A percentile compares a stretch with the other conserved stretches of the same genome.
Evolutionary conservation across 2,113 vertebrate species (phyloP).

Genomic region (Odontesthes bonariensis): DNA sequence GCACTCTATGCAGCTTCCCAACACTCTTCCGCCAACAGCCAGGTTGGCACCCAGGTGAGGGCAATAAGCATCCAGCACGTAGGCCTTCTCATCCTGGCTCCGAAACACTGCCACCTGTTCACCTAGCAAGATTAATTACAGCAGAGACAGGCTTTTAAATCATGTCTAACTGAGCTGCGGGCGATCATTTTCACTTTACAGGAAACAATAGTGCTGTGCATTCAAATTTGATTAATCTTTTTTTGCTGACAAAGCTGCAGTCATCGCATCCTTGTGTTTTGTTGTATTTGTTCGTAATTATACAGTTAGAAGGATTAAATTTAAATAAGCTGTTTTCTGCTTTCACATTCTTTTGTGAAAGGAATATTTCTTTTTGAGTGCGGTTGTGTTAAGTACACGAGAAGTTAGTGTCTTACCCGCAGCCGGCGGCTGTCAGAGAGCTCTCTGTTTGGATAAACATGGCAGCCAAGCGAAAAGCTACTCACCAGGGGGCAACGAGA

Average conservation of each 20-base stretch:
- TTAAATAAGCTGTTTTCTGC: background rate
- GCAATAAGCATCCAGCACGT: conserved; percentile 84
- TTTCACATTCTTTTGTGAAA: no score
- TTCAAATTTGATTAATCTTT: background rate
- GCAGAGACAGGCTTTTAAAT: background rate
- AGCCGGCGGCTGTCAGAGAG: no score
- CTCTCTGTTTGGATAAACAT: no score
- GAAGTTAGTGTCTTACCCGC: no score
- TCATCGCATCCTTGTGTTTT: no score
- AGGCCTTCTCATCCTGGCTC: conserved; percentile 72
- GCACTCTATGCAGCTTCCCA: conserved; percentile 85
- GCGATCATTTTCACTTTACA: background rate
- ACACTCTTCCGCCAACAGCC: conserved; percentile 80
- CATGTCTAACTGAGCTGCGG: background rate
- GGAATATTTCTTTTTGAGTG: no score
- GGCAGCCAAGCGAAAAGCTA: no score
- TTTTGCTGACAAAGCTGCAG: no score
- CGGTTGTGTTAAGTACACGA: no score
- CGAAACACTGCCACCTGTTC: conserved; percentile 81
- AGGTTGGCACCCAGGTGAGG: conserved; percentile 87
- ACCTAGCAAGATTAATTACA: conserved; percentile 62
- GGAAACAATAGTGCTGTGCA: background rate
- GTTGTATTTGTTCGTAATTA: background rate
- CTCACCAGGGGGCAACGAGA: no score
- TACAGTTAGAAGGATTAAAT: no score